phyloP scores from a whole-genome alignment of 2,113 vertebrate species.

The Ariopsis seemanni region DNA sequence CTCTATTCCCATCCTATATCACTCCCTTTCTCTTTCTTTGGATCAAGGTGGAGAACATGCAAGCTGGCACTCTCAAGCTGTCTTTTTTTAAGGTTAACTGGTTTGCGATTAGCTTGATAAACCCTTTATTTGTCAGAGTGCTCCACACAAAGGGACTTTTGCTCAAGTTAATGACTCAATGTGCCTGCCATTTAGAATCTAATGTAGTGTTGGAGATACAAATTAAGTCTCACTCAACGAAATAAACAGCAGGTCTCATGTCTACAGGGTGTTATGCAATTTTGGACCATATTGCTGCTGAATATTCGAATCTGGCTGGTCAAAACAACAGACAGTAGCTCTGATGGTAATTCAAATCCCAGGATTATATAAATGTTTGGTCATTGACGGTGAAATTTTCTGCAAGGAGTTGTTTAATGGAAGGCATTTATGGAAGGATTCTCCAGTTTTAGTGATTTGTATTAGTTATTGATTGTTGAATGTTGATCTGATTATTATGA shows the following conservation, averaged over 20 bases:
- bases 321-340: background rate
- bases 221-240: constrained; percentile 65
- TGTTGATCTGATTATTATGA: too few species aligned
- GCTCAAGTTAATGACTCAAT: constrained; percentile 71
- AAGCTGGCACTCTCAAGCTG: background rate
- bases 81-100: background rate
- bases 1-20: background rate
- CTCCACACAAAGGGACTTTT: constrained; percentile 62
- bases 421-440: background rate
- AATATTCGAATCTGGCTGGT: background rate
- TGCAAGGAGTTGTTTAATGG: background rate
- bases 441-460: background rate
- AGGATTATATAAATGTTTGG: background rate
- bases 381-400: background rate
- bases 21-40: background rate
- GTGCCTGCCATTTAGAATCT: constrained; percentile 74
- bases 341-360: background rate
- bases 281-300: background rate
- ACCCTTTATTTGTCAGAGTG: constrained; percentile 26
- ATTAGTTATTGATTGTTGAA: background rate
- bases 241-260: constrained; percentile 58
- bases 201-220: constrained; percentile 71
- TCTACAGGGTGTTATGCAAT: background rate
- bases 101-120: background rate
- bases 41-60: background rate